Evolutionary conservation across 2,113 vertebrate genomes (phyloP), one percentile per base, ranked within the genome.

Genomic region (Amphiprion percula): DNA sequence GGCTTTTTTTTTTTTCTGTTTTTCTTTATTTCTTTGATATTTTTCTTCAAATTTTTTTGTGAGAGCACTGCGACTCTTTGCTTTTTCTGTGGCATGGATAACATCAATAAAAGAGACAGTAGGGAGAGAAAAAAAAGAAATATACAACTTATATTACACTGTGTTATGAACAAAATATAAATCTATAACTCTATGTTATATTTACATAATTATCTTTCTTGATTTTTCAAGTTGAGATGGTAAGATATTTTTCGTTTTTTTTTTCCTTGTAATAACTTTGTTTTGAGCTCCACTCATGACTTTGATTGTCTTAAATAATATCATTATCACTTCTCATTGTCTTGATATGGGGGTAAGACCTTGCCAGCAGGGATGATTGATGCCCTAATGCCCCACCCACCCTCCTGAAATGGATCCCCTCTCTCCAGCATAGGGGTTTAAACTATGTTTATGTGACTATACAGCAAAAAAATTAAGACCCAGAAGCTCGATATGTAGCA

Each of bases 81-180:
- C 96, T 97, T 97, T 98, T 97, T 96, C 96, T 97, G 96, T 98
- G 97, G 97, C 96, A 97, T 99, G 97, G 96, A 98, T 97, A 98
- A 96, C 97, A 98, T 98, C 97, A 97, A 95, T 97, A 98, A 98
- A 98, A 97, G 96, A 97, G 94, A 94, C 90, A 84, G 86, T 88
- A 90, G 88, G 90, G 90, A 92, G 87, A 93, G 79, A 91, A 97
- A 96, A 95, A 97, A 97, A 97, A 96, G 97, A 99, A 99, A 99
- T 99, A 99, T 99, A 99, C 98, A 99, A 99, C 97, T 99, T 99
- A 99, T 99, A 99, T 99, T 99, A 99, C 98, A 99, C 96, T 98
- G 97, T 98, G 97, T 99, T 99, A 99, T 99, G 98, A 99, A 99
- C 98, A 99, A 99, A 99, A 99, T 99, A 99, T 97, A 99, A 99